Evolutionary conservation across 2,888 invertebrate genomes (phyloP), one percentile per base, ranked within the genome.

Genomic region (Palloptera scutellata): DNA sequence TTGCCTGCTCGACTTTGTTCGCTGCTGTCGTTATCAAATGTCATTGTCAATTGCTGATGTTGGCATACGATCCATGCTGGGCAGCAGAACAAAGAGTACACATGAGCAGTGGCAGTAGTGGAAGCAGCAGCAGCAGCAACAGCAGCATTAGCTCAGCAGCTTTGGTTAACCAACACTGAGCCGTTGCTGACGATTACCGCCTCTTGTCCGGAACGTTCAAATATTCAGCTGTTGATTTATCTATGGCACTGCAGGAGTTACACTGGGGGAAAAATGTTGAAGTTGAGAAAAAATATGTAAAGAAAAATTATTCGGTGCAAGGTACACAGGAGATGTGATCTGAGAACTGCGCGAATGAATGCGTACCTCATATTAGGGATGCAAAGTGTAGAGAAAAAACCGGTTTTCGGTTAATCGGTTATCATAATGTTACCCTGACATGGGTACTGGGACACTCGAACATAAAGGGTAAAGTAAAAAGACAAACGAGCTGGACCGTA

Each of bases 41-140:
- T 65, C 70, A 58, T 68, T 72, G 70, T 68, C 70, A 68, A 70
- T 68, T 68, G 64, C 48, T 19, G 58, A 63, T 67, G 61, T 51
- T 68, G 72, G 65, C 65, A 65, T 52, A 61, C 65, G 65, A 61
- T 63, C 63, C 61, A 61, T 64, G 57, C 61, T 68, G 61, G 53
- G 61, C n/a, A 61, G 17, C 30, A 8, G 1, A 2, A 30, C 20
- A n/a, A 20, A 6, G 30, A 1, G 40, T 12, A 17, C 15, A 15
- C 42, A 53, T 52, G 53, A 13, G 10, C 19, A 51, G 30, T 30
- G 30, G 30, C 6, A 4, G 30, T 6, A 30, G 6, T 4, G 30
- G 6, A 30, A 60, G 43, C 61, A 17, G 53, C 19, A 62, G 17
- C 55, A 19, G 12, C 48, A 45, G n/a, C 45, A 60, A n/a, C n/a